Evolutionary conservation across 1,140 invertebrate species (phyloP).

Genomic region (Calosoma granatense): DNA sequence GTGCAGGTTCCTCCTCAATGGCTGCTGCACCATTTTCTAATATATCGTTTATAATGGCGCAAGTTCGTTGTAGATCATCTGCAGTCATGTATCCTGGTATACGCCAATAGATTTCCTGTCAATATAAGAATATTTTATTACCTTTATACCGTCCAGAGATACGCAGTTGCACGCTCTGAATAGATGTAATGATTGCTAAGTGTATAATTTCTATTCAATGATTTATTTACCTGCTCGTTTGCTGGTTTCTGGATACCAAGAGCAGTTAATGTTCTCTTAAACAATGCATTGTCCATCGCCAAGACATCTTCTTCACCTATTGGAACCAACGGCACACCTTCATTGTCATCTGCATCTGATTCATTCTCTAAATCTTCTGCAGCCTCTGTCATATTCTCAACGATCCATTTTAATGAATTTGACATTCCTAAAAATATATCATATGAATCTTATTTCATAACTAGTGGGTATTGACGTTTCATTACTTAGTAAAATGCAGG

Average conservation of each 20-base stretch:
- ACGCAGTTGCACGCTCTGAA: no score
- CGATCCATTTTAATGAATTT: constrained; percentile 46
- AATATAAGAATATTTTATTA: constrained; percentile 6
- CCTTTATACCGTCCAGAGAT: no score
- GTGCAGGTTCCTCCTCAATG: constrained; percentile 18
- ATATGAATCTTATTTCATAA: constrained; percentile 13
- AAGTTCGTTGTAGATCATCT: constrained; percentile 36
- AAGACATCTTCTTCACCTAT: constrained; percentile 42
- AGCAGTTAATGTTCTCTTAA: constrained; percentile 45
- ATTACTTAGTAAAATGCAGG: constrained; percentile 10
- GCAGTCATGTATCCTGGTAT: constrained; percentile 40
- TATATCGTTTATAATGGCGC: constrained; percentile 34
- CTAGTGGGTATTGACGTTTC: neutral
- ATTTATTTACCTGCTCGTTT: constrained; percentile 37
- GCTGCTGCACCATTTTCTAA: constrained; percentile 33
- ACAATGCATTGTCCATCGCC: constrained; percentile 47
- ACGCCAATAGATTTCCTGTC: constrained; percentile 51
- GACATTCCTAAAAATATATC: constrained; percentile 33
- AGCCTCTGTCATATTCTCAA: constrained; percentile 47
- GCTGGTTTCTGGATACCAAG: constrained; percentile 46
- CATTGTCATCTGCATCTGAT: constrained; percentile 31
- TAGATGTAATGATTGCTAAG: no score
- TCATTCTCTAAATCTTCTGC: constrained; percentile 48
- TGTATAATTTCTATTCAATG: constrained; percentile 9
- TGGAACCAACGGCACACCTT: constrained; percentile 55